These are phyloP conservation scores for Heloderma charlesbogerti DNA, from an alignment of 2,113 vertebrate species.

Conservation along the genomic window DNA sequence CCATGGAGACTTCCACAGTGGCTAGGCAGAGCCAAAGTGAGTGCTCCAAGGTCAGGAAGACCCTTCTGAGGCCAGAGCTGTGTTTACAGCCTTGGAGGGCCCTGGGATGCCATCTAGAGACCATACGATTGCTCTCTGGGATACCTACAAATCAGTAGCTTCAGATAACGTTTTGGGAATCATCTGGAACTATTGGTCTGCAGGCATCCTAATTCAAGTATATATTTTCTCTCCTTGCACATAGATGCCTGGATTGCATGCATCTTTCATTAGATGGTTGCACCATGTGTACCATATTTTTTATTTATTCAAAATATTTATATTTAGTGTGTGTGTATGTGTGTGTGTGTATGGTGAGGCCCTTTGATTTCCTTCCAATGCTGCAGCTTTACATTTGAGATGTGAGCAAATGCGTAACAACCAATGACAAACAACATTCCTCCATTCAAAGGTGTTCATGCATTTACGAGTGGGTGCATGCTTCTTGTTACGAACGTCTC, in stretches of 20 bases:
- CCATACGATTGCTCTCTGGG: neutral
- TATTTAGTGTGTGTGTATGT: neutral
- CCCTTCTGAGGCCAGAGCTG: too few species aligned
- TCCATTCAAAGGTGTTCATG: neutral
- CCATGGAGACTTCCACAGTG: too few species aligned
- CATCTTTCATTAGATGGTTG: too few species aligned
- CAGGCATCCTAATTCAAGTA: too few species aligned
- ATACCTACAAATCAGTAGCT: neutral
- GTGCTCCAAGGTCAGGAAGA: too few species aligned
- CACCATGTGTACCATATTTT: neutral
- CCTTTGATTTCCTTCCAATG: neutral
- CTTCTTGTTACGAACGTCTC: neutral
- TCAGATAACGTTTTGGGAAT: neutral
- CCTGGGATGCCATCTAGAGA: too few species aligned
- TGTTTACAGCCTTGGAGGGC: too few species aligned
- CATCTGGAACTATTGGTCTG: neutral
- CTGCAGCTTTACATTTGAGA: neutral
- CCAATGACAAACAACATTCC: neutral
- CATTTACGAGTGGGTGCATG: neutral
- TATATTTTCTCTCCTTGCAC: neutral
- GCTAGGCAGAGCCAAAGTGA: too few species aligned
- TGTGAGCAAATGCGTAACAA: neutral
- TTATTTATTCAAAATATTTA: too few species aligned
- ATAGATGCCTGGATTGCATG: neutral
- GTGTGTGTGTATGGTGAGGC: neutral